Evolutionary conservation across 2,113 vertebrate species (phyloP).

Genomic region (Boulengerochromis microlepis): DNA sequence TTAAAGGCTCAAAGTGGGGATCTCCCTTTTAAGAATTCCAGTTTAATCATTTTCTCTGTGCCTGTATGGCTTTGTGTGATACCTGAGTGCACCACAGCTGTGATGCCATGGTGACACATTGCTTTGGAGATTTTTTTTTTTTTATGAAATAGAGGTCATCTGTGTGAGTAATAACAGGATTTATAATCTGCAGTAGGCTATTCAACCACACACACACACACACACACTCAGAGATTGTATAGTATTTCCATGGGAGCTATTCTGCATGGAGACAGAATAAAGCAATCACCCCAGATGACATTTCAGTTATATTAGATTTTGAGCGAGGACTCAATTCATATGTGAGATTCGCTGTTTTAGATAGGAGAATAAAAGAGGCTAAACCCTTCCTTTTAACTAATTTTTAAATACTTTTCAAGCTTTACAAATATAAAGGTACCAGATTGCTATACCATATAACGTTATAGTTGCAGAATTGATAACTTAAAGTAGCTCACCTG

Average conservation of each 20-base stretch:
- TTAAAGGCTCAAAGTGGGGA: neutral
- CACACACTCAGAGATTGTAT: neutral
- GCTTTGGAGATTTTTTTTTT: neutral
- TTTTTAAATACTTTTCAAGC: neutral
- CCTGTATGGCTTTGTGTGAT: neutral
- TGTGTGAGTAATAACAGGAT: neutral
- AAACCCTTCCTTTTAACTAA: neutral
- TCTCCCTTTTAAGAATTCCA: neutral
- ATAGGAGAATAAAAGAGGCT: neutral
- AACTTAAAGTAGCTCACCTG: constrained; percentile 76
- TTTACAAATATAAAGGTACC: neutral
- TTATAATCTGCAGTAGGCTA: neutral
- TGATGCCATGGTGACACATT: neutral
- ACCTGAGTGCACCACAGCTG: neutral
- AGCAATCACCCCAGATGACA: neutral
- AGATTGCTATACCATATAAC: neutral
- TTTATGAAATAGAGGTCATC: neutral
- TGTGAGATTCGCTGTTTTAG: neutral
- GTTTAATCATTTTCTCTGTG: neutral
- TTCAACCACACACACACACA: neutral
- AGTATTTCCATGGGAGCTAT: neutral
- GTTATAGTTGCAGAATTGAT: neutral
- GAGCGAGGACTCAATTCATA: neutral
- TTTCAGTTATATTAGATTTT: constrained; percentile 11
- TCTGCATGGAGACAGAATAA: neutral